These are phyloP conservation scores for Artibeus lituratus DNA, from an alignment of 2,797 vertebrate genomes.

Conservation along the genomic window DNA sequence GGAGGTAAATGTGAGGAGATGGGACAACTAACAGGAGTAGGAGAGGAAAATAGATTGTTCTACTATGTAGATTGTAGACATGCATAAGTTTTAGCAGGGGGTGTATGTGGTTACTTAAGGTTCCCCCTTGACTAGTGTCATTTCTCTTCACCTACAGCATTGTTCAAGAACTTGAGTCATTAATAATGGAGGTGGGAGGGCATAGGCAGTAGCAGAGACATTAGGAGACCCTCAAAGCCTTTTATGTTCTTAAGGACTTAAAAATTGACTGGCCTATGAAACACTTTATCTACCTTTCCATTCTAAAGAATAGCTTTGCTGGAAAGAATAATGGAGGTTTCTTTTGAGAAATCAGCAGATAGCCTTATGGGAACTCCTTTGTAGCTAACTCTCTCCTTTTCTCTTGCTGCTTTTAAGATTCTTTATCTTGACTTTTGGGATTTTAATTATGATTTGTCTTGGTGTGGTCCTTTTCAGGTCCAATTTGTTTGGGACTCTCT, in stretches of 20 bases:
- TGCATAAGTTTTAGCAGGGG: not conserved
- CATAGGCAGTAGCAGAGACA: not conserved
- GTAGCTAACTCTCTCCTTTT: too few species aligned
- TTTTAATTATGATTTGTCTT: too few species aligned
- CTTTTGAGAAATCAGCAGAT: too few species aligned
- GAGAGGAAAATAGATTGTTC: not conserved
- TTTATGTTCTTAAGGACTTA: not conserved
- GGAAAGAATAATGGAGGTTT: too few species aligned
- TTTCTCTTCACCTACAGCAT: not conserved
- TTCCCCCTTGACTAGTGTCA: not conserved
- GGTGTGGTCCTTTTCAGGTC: too few species aligned
- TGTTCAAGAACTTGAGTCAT: not conserved
- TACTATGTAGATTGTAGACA: not conserved
- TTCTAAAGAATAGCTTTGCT: too few species aligned
- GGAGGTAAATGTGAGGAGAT: not conserved
- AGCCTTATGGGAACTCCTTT: too few species aligned
- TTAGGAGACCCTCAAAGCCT: not conserved
- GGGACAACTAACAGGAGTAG: not conserved
- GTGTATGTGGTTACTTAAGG: not conserved
- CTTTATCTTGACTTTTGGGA: too few species aligned
- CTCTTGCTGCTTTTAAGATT: too few species aligned
- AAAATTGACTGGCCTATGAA: not conserved
- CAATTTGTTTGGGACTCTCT: too few species aligned
- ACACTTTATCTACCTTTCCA: too few species aligned
- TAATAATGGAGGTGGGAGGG: not conserved